Evolutionary conservation across 1,140 invertebrate species (phyloP), one percentile per base, ranked within the genome.

Genomic region (Myzus persicae): DNA sequence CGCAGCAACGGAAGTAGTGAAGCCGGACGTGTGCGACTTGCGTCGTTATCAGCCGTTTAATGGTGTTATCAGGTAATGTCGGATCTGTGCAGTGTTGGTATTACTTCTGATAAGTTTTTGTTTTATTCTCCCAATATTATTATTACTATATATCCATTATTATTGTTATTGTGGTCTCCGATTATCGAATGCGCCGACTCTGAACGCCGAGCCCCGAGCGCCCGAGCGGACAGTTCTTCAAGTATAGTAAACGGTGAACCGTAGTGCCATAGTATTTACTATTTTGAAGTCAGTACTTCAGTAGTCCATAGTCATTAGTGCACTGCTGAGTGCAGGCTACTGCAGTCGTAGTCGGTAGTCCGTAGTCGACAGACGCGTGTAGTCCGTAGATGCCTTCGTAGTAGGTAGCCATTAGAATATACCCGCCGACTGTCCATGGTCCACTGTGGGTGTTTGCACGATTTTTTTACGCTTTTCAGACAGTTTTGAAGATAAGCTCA

Each of bases 91-190:
- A 20, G 87, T 88, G 87, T 88, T 88, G 87, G 87, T 22, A 88
- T 88, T 88, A 88, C 87, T 88, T 88, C 44, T 88, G 46, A 88
- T 51, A 51, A 88, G 20, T 85, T 44, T 40, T 84, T 26, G 82
- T 42, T 87, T 87, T 87, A 18, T 31, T n/a, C 18, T 46, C 6
- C 14, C 26, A 31, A n/a, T n/a, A n/a, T n/a, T n/a, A n/a, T n/a
- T n/a, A n/a, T 46, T 46, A n/a, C 42, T 44, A 20, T 40, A 38
- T 82, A 31, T 31, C 31, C 31, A 59, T n/a, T 67, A 67, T 14
- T 67, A 14, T 67, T 67, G 31, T 67, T 85, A 48, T 46, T 36
- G 31, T 87, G 22, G 44, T 20, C 0, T 46, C 1, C 22, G 85
- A 42, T n/a, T n/a, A 18, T 24, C 81, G 31, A 31, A n/a, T 76